Evolutionary conservation across 1,140 invertebrate species (phyloP).

Genomic region (Pemphigus obesinymphae): DNA sequence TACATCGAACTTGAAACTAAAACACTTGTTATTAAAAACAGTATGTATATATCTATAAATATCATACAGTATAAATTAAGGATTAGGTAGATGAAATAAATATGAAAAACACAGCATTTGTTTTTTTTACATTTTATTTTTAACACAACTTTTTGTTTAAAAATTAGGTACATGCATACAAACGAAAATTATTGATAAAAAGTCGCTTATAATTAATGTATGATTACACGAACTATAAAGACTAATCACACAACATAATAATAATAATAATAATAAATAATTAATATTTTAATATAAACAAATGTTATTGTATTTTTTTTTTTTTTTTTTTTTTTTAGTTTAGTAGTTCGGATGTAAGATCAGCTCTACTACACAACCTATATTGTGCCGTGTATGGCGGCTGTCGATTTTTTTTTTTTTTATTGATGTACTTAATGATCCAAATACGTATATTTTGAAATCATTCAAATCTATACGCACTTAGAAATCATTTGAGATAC

Average conservation of each 20-base stretch:
- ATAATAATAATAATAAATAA: conserved; percentile 38
- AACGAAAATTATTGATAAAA: conserved; percentile 42
- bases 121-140: conserved; percentile 38
- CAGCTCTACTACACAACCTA: conserved; percentile 17
- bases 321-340: not conserved
- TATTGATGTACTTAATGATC: not conserved
- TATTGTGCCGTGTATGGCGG: not conserved
- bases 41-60: no score
- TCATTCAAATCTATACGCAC: not conserved
- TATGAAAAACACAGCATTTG: not conserved
- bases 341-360: not conserved
- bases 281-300: conserved; percentile 33
- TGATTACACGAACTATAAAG: conserved; percentile 39
- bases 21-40: not conserved
- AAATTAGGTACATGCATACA: conserved; percentile 41
- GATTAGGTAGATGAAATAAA: not conserved
- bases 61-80: not conserved
- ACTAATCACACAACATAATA: conserved; percentile 41
- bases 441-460: not conserved
- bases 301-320: conserved; percentile 17
- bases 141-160: conserved; percentile 39
- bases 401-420: not conserved
- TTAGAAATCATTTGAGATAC: not conserved
- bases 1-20: not conserved
- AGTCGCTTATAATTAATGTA: conserved; percentile 41